Evolutionary conservation across 53 echinoderm and acorn worm genomes (phyloP), one percentile per base, ranked within the genome.

Genomic region (Mesocentrotus franciscanus): DNA sequence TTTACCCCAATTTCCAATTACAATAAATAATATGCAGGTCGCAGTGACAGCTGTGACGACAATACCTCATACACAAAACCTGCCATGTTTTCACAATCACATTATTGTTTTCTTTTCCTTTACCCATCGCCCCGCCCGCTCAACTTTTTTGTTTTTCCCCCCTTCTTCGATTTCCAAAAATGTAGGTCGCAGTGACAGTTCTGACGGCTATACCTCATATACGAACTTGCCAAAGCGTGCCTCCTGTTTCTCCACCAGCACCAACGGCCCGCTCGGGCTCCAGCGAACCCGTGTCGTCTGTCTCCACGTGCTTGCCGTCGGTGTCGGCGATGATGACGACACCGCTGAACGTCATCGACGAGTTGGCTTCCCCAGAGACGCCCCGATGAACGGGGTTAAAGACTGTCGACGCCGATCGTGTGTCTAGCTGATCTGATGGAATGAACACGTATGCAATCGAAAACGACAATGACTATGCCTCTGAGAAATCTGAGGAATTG

Each of bases 211-310:
- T 85, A 94, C 95, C 56, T 85, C 95, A 10, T 94, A 85, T 29
- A 94, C 95, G 60, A 94, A 70, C 95, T 10, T 94, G 5, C 95
- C 95, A 15, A 94, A 94, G 62, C 95, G 95, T 68, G 85, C 95
- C 33, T 94, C 95, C 71, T 85, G 85, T 34, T 68, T 94, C 39
- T 93, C 94, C 24, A 60, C 79, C 83, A 58, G 83, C 60, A 85
- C 39, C 60, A 85, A 66, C 87, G 55, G 61, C 39, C 62, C 87
- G 7, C 85, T 85, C 55, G 95, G 95, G 62, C 76, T 94, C 33
- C 94, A 78, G 84, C 85, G 95, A 94, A 36, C 30, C 70, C 66
- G 66, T 94, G 13, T 62, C 95, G 8, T 42, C 87, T 15, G 95
- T 94, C 39, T 64, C 95, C 85, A 56, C 94, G 60, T 16, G 83